phyloP scores from a whole-genome alignment of 2,797 vertebrate genomes.

The Chloroceryle amazona region DNA sequence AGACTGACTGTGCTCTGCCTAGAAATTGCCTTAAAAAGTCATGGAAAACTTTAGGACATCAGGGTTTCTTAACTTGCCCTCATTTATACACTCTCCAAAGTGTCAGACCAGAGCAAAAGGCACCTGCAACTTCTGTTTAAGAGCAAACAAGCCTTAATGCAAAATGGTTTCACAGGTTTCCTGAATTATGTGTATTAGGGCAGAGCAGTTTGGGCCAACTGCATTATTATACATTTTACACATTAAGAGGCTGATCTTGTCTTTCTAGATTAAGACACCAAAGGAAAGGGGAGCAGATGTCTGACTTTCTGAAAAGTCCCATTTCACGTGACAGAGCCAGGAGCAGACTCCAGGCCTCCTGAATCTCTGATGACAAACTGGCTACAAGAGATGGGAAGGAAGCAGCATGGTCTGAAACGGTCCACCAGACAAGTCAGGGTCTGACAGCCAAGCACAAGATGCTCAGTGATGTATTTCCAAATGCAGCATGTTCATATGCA shows the following conservation, averaged over 20 bases:
- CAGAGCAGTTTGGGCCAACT: background rate
- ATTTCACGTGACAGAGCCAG: background rate
- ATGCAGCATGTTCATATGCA: background rate
- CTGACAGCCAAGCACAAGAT: conserved; percentile 42
- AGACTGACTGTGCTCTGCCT: background rate
- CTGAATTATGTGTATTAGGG: background rate
- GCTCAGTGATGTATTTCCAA: background rate
- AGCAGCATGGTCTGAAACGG: conserved; percentile 19
- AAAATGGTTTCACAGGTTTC: background rate
- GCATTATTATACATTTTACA: background rate
- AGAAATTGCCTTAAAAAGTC: background rate
- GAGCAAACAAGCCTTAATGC: background rate
- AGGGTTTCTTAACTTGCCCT: background rate
- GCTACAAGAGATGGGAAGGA: conserved; percentile 38
- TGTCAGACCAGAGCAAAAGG: background rate
- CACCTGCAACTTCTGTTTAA: background rate
- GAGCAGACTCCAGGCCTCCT: background rate
- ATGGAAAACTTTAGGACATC: background rate
- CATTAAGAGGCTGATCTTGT: background rate
- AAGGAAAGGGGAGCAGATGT: background rate
- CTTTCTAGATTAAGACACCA: background rate
- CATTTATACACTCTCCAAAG: background rate
- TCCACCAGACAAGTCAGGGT: conserved; percentile 26
- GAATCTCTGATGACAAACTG: conserved; percentile 32
- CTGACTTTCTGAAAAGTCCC: background rate